Base-by-base conservation (phyloP, 2,113 vertebrate species). In the Regulus satrapa region DNA sequence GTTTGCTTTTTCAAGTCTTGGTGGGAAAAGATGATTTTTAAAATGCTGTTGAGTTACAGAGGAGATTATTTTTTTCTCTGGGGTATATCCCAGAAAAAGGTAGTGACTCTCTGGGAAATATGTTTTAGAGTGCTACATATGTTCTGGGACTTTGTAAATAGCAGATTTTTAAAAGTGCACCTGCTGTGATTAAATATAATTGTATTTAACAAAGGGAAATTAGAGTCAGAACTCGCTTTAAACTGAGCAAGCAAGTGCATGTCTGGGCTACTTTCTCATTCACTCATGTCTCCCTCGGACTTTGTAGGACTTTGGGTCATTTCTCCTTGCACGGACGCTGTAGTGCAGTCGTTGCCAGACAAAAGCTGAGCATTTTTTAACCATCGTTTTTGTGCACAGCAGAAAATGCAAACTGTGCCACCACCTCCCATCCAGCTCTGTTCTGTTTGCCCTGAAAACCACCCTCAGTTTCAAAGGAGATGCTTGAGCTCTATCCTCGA, bases 181-280 rank as follows among this genome's bases (percentile, higher is more conserved):
- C 97, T 97, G 97, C 86, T 92, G 78, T 15, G 78, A 76, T 91
- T 87, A 94, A 94, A 85, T 54, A 16, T 46, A 62, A 81, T 67
- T 48, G 14, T 58, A 5, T 64, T 85, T 31, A 88, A 29, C 7
- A 55, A 54, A 91, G 81, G 28, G 69, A 75, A 94, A 6, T 68
- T 62, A 71, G 45, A 75, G 25, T 38, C 5, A 4, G 55, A 67
- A 38, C 12, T 80, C 0, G 0, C 55, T 75, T 74, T 62, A 52
- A 92, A 31, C 38, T 5, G n/a, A 88, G 31, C 4, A n/a, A 62
- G 59, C 20, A 34, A 85, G n/a, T 1, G 5, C 54, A 13, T 6
- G 14, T 48, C 55, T 80, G 5, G 0, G 56, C 59, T 76, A 5
- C 56, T 68, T 66, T 83, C 67, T 77, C 75, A 2, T 66, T 58